Evolutionary conservation across 2,113 vertebrate genomes (phyloP).

Genomic region (Hippocampus zosterae): DNA sequence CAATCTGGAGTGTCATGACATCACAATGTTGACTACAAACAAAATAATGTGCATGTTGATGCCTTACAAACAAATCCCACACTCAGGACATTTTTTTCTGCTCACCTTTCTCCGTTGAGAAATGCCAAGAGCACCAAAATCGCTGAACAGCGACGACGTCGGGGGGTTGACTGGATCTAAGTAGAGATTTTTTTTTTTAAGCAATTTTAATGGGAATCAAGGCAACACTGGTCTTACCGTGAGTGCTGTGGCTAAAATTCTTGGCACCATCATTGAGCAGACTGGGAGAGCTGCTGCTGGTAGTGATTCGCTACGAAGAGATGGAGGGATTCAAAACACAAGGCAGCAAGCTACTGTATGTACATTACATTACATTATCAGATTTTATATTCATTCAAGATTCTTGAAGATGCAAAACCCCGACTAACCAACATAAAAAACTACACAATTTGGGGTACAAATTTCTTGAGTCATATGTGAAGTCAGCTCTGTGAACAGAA

Average conservation of each 20-base stretch:
- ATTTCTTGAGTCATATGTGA: too few relatives aligned
- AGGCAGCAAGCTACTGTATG: not conserved
- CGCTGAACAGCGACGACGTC: conserved; percentile 92
- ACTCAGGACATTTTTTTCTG: not conserved
- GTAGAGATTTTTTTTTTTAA: not conserved
- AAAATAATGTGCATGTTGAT: too few relatives aligned
- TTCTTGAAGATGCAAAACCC: too few relatives aligned
- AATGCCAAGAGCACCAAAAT: conserved; percentile 94
- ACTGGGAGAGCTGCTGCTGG: conserved; percentile 97
- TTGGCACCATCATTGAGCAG: conserved; percentile 98
- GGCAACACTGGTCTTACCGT: conserved; percentile 74
- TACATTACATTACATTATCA: not conserved
- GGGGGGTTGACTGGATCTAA: conserved; percentile 91
- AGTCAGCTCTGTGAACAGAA: too few relatives aligned
- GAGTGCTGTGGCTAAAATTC: conserved; percentile 84
- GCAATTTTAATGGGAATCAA: not conserved
- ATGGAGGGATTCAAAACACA: conserved; percentile 2
- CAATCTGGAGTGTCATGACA: too few relatives aligned
- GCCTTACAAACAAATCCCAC: not conserved
- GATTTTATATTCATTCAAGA: not conserved
- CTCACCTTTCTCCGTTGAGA: conserved; percentile 97
- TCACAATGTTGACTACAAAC: not conserved
- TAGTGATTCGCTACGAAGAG: conserved; percentile 88
- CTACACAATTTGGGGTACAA: too few relatives aligned
- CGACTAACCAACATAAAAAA: too few relatives aligned